Evolutionary conservation across 2,797 vertebrate genomes (phyloP), one percentile per base, ranked within the genome.

Genomic region (Gallinago stenura): DNA sequence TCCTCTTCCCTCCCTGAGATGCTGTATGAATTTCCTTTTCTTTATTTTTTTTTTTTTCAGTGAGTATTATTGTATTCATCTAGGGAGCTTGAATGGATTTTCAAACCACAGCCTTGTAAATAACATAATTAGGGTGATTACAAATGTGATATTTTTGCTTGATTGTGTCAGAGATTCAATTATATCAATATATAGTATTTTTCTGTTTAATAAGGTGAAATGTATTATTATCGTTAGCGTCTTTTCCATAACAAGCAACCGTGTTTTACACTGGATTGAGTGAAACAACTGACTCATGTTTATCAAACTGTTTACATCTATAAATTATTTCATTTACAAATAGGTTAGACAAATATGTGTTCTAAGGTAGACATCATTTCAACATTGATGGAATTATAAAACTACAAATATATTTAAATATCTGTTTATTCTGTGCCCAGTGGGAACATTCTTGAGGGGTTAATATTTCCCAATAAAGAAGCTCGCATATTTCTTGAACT

Each of bases 21-120:
- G 10, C 19, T 77, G 3, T 33, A 46, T 61, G 33, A 54, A 58
- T 84, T 84, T 89, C 26, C n/a, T 31, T 35, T 86, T 79, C 24
- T 39, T 12, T 37, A 12, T 56, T 57, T 61, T 86, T 82, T 30
- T 86, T 79, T 30, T 30, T 80, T 35, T 33, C 10, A 65, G 54
- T 43, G 16, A 68, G 3, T 56, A 30, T 64, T 73, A 25, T 87
- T 87, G 86, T 82, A 51, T 80, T 72, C 13, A 17, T 84, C n/a
- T 76, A 58, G 43, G 35, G 75, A 84, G 51, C 20, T 62, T 87
- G 46, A 72, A 90, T 66, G 39, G 48, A 39, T 79, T 94, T 96
- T 95, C 51, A 73, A 76, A 82, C 76, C 65, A 58, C 18, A 87
- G 21, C 43, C 24, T 69, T 90, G 62, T 82, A 90, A 76, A 93